A percentile compares a stretch with the other conserved stretches of the same genome.
phyloP scores from a whole-genome alignment of 2,797 vertebrate species.

The Ammospiza maritima region DNA sequence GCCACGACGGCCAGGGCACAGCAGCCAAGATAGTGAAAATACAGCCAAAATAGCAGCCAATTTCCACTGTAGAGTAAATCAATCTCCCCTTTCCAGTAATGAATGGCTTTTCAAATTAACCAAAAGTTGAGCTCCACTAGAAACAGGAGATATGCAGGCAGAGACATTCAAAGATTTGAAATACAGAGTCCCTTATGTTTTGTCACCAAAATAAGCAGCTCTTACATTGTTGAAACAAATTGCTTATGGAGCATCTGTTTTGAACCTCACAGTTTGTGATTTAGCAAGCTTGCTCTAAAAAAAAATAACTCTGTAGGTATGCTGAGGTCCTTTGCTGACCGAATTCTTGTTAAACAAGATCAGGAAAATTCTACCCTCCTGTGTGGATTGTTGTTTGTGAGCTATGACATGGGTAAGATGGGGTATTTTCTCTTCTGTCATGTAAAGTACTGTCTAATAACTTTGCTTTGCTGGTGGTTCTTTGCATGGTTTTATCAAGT shows the following conservation, averaged over 20 bases:
- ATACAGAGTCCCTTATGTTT: not conserved
- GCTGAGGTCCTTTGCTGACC: not conserved
- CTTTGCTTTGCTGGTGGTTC: constrained; percentile 39
- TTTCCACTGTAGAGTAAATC: not conserved
- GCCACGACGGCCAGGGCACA: not conserved
- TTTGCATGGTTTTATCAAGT: constrained; percentile 9
- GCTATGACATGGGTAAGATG: not conserved
- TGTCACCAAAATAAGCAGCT: not conserved
- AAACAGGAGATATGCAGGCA: not conserved
- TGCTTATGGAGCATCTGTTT: not conserved
- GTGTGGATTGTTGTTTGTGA: not conserved
- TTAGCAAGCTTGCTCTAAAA: not conserved
- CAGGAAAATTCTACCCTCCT: not conserved
- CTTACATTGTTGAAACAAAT: not conserved
- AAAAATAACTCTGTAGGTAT: not conserved
- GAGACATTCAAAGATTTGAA: not conserved
- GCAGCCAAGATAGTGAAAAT: not conserved
- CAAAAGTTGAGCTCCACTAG: not conserved
- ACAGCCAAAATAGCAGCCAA: not conserved
- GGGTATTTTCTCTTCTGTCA: not conserved
- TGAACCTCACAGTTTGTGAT: not conserved
- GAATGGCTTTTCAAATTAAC: not conserved
- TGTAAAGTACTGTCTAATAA: constrained; percentile 44
- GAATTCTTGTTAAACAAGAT: not conserved
- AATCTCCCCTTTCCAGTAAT: not conserved